Conservation (phyloP, 1,140 invertebrate genomes). For the Philotrypesis tridentata region DNA sequence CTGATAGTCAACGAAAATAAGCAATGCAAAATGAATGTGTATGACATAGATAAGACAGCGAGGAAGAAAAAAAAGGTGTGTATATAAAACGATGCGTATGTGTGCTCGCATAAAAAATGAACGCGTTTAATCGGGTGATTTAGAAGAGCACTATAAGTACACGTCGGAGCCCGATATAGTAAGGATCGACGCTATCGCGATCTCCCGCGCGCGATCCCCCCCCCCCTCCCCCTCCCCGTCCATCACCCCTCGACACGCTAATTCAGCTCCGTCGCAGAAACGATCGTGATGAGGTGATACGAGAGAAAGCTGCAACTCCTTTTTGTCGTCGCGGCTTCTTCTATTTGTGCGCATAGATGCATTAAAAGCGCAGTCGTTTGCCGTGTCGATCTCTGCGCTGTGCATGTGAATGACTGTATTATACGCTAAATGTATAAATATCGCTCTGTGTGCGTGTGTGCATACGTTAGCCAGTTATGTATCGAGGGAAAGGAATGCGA, state of each 20-base stretch:
- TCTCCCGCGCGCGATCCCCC: neutral
- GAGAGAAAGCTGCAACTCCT: neutral
- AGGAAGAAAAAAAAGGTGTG: neutral
- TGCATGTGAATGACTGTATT: neutral
- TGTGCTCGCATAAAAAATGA: neutral
- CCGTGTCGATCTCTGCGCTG: neutral
- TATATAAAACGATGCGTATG: neutral
- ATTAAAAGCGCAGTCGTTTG: neutral
- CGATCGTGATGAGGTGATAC: neutral
- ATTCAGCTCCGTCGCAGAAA: neutral
- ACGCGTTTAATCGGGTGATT: neutral
- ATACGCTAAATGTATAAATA: neutral
- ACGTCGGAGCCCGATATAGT: neutral
- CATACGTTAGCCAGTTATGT: neutral
- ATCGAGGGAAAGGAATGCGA: neutral
- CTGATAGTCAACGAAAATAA: neutral
- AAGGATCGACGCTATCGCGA: conserved; percentile 9
- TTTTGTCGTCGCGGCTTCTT: neutral
- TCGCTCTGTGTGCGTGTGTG: too few species aligned
- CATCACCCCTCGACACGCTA: neutral
- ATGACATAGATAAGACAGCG: neutral
- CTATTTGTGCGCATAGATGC: neutral
- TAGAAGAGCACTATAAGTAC: neutral
- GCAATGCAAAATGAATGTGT: neutral
- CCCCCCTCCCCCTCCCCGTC: too few species aligned